Conservation (phyloP, 35 echinoderm and acorn worm genomes). For the Diadema setosum region DNA sequence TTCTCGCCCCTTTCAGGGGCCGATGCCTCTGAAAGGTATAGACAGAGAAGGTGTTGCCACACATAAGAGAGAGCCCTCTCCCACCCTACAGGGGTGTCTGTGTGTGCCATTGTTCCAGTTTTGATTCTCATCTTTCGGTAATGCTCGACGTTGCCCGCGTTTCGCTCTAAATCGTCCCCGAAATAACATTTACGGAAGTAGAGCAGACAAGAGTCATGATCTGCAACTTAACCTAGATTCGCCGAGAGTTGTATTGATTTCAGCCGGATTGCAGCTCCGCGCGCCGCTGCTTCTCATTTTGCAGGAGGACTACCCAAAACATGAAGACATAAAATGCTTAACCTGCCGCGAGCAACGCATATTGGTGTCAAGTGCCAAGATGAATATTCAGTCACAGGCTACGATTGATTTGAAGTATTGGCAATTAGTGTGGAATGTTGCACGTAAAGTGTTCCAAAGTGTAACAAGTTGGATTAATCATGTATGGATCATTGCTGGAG, state of each 20-base stretch:
- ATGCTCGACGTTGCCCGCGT: not conserved
- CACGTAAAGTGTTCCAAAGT: not conserved
- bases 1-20: no score
- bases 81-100: not conserved
- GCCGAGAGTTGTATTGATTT: constrained; percentile 5
- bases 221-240: constrained; percentile 20
- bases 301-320: constrained; percentile 5
- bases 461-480: constrained; percentile 2
- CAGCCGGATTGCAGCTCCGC: not conserved
- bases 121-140: not conserved
- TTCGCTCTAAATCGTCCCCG: not conserved
- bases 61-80: no score
- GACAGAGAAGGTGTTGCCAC: no score
- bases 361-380: constrained; percentile 9
- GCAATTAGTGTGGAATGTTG: constrained; percentile 9
- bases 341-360: constrained; percentile 14
- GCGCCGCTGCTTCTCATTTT: constrained; percentile 3
- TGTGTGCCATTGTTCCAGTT: not conserved
- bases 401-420: not conserved
- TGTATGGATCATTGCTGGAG: no score
- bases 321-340: constrained; percentile 8
- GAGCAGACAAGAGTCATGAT: not conserved
- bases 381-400: constrained; percentile 13
- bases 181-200: constrained; percentile 33
- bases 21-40: no score